Percentiles rank a stretch among this genome's conserved stretches.
Conservation (phyloP, 1,140 invertebrate species). For the Pachyrhynchus sulphureomaculatus region DNA sequence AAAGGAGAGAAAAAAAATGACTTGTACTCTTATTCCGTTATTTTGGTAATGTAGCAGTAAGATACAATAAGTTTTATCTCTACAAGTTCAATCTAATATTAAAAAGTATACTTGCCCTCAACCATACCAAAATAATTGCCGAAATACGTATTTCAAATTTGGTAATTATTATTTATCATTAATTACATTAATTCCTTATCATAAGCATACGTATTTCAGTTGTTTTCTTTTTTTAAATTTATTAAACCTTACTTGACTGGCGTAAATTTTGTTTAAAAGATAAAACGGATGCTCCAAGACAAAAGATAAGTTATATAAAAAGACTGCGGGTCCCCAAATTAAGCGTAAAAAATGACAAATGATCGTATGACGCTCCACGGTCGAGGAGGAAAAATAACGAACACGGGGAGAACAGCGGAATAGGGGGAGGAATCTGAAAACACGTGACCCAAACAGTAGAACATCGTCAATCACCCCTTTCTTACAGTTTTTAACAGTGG, state of each 20-base stretch:
- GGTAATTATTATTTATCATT: no score
- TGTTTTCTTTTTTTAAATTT: no score
- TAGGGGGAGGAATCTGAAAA: constrained; percentile 18
- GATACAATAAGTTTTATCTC: no score
- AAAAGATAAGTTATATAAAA: constrained; percentile 33
- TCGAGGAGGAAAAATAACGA: constrained; percentile 14
- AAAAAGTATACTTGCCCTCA: no score
- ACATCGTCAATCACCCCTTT: constrained; percentile 31
- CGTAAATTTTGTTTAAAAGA: constrained; percentile 8
- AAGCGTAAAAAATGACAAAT: constrained; percentile 33
- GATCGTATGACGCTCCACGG: constrained; percentile 5
- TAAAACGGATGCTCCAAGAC: constrained; percentile 14
- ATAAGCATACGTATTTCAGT: no score
- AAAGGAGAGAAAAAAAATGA: no score
- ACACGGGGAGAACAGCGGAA: constrained; percentile 3
- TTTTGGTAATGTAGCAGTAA: no score
- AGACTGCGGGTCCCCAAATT: constrained; percentile 21
- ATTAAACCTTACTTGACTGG: constrained; percentile 15
- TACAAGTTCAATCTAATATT: no score
- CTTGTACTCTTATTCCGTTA: no score
- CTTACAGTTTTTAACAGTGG: constrained; percentile 5
- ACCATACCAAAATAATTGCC: no score
- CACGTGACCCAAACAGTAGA: constrained; percentile 29
- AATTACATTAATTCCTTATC: no score
- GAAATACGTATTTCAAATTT: no score